These are phyloP conservation scores for Gambusia holbrooki DNA, from an alignment of 2,113 vertebrate genomes.

Conservation along the genomic window DNA sequence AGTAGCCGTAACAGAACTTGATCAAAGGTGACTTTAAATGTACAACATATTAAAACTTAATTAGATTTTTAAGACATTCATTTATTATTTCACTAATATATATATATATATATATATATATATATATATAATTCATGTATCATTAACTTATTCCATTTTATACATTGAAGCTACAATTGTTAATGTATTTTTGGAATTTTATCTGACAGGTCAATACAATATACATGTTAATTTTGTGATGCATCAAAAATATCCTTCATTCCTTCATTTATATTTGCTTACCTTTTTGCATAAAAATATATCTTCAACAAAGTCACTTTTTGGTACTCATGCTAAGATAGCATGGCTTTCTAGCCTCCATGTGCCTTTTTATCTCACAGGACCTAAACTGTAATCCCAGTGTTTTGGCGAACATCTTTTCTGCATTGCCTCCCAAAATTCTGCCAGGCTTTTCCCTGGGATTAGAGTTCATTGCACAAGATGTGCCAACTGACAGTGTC, in stretches of 20 bases:
- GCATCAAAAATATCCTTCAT: neutral
- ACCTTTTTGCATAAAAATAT: neutral
- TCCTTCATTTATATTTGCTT: neutral
- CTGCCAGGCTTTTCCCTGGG: constrained; percentile 55
- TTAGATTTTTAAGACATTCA: too few relatives aligned
- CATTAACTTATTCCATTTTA: too few relatives aligned
- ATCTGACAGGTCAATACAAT: too few relatives aligned
- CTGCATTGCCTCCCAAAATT: constrained; percentile 44
- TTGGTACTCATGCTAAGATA: neutral
- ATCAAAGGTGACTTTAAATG: neutral
- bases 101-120: too few relatives aligned
- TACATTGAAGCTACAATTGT: too few relatives aligned
- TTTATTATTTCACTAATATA: too few relatives aligned
- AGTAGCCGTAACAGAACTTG: too few relatives aligned
- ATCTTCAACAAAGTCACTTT: neutral
- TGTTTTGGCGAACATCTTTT: constrained; percentile 50
- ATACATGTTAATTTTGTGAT: neutral
- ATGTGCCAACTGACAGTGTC: constrained; percentile 76
- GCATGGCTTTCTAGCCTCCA: constrained; percentile 12
- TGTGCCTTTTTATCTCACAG: constrained; percentile 12
- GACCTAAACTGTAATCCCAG: constrained; percentile 47
- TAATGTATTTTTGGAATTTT: too few relatives aligned
- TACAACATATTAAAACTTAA: too few relatives aligned
- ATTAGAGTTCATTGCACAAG: constrained; percentile 62
- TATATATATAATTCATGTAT: too few relatives aligned